phyloP scores from a whole-genome alignment of 1,140 invertebrate genomes.

The Hycleus cichorii region DNA sequence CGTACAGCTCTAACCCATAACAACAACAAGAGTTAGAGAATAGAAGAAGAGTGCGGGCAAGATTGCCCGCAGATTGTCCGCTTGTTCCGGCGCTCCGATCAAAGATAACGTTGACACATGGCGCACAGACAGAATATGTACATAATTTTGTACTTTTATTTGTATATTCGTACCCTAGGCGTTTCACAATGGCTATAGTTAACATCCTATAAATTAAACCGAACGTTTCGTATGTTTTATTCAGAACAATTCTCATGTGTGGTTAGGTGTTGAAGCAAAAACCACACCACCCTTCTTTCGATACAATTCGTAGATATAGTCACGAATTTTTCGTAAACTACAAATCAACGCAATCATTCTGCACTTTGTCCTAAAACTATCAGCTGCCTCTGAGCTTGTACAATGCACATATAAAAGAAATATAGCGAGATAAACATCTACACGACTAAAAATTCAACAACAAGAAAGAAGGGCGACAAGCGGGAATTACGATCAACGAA shows the following conservation, averaged over 20 bases:
- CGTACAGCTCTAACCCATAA: neutral
- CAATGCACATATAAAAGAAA: too few species aligned
- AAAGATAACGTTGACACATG: conserved; percentile 25
- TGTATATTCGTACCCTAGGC: conserved; percentile 23
- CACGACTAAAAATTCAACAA: too few species aligned
- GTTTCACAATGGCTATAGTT: conserved; percentile 22
- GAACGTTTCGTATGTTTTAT: conserved; percentile 22
- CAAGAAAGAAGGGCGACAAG: too few species aligned
- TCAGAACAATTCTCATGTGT: conserved; percentile 1
- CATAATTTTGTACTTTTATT: conserved; percentile 28
- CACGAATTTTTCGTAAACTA: conserved; percentile 9
- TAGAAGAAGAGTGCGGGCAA: neutral
- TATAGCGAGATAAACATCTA: too few species aligned
- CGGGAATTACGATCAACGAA: too few species aligned
- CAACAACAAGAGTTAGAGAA: neutral
- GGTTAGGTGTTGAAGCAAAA: too few species aligned
- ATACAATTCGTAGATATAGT: conserved; percentile 9
- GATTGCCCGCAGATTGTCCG: conserved; percentile 20
- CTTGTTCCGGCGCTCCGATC: conserved; percentile 22
- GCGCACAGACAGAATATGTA: conserved; percentile 22
- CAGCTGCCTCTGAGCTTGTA: neutral
- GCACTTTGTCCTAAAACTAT: conserved; percentile 1
- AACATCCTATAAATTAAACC: conserved; percentile 27
- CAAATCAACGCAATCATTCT: conserved; percentile 13
- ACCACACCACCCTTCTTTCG: too few species aligned